Base-by-base conservation (phyloP, 2,113 vertebrate genomes). In the Microtus oregoni region DNA sequence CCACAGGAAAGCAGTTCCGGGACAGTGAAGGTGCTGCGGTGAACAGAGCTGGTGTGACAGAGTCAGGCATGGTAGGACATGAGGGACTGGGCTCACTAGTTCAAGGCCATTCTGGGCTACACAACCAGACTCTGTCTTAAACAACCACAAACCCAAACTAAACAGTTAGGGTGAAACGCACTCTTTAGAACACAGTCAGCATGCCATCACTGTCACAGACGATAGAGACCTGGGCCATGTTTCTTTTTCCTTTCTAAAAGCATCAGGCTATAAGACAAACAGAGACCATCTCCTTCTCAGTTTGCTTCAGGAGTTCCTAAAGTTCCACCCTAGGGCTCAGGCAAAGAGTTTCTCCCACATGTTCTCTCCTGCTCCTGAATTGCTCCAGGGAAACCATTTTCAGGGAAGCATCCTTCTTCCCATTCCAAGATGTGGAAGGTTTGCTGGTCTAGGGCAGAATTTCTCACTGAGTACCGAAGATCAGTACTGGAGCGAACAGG, bases 291-390 rank as follows among this genome's bases (percentile, higher is more conserved):
- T 4, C 68, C 38, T 82, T 52, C 30, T 75, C 8, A 0, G 11
- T 17, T 94, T 9, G 77, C 75, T 50, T 52, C 41, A 92, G 78
- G 92, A 90, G 90, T 26, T 70, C 22, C 67, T 83, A 89, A 83
- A 13, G 92, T 73, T 32, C 35, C 14, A 24, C 44, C 28, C 22
- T 26, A 12, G 32, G 26, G 1, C 85, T 24, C 90, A 68, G 32
- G 55, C 8, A 4, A 5, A 68, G 12, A 77, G 89, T 2, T 5
- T n/a, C 41, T 41, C 68, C 10, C 81, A 61, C 86, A 58, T 38
- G 52, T 11, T 52, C 78, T 44, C 14, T 20, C 68, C 90, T 5
- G 52, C 26, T 61, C 0, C 20, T 86, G 61, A 67, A 17, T 85
- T 0, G 0, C 19, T 55, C 52, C 63, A 2, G 35, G 65, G 38